Evolutionary conservation across 2,888 invertebrate species (phyloP).

Genomic region (Archips crataeganus): DNA sequence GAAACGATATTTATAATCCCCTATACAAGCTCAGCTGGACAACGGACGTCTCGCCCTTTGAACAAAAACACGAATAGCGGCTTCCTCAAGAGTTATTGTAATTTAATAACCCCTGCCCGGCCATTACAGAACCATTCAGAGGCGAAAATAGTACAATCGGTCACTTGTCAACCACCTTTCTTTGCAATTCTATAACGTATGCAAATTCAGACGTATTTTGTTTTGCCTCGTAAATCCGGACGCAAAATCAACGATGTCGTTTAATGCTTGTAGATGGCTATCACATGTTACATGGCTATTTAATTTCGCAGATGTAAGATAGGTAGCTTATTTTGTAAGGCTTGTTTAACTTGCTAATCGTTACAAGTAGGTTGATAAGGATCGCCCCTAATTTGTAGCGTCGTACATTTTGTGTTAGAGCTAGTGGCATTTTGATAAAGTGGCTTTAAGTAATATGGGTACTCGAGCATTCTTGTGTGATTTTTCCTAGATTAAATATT

Average conservation of each 20-base stretch:
- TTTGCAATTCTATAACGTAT: slow-evolving; percentile 60
- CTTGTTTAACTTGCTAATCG: slow-evolving; percentile 82
- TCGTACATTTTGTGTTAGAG: neutral
- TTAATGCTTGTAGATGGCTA: slow-evolving; percentile 60
- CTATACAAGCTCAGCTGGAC: slow-evolving; percentile 19
- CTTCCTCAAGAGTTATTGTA: slow-evolving; percentile 71
- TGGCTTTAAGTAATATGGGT: neutral
- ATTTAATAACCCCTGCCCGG: slow-evolving; percentile 74
- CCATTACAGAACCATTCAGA: slow-evolving; percentile 68
- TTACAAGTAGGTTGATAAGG: slow-evolving; percentile 72
- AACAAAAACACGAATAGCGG: slow-evolving; percentile 37
- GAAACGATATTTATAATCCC: slow-evolving; percentile 34
- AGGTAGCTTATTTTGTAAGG: slow-evolving; percentile 61
- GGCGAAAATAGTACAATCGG: slow-evolving; percentile 75
- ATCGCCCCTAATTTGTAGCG: slow-evolving; percentile 55
- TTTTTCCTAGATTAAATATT: neutral
- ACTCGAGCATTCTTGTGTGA: neutral
- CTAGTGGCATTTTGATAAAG: neutral
- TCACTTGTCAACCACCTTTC: slow-evolving; percentile 74
- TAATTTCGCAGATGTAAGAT: slow-evolving; percentile 45
- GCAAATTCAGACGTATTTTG: slow-evolving; percentile 60
- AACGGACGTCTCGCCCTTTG: slow-evolving; percentile 47
- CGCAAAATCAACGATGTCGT: slow-evolving; percentile 54
- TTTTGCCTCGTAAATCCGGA: slow-evolving; percentile 68
- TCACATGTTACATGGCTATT: slow-evolving; percentile 51